Conservation (phyloP, 2,888 invertebrate genomes). For the Autographa gamma region DNA sequence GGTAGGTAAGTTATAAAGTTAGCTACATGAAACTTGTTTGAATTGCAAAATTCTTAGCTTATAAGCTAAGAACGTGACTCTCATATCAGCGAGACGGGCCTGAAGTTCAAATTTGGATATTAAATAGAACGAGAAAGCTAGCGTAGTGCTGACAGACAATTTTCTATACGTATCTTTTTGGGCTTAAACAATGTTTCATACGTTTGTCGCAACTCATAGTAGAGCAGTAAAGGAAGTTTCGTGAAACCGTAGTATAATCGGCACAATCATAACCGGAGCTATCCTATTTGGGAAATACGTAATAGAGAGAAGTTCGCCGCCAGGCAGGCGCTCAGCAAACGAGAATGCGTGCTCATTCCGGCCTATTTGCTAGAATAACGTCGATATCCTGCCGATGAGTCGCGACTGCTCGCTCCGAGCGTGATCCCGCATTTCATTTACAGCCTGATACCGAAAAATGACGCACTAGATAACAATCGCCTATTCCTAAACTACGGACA, state of each 20-base stretch:
- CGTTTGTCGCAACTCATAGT: conserved; percentile 51
- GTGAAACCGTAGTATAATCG: conserved; percentile 69
- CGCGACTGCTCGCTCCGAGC: conserved; percentile 68
- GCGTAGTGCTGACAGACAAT: conserved; percentile 42
- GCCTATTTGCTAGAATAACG: conserved; percentile 75
- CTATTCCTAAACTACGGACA: conserved; percentile 46
- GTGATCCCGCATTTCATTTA: conserved; percentile 79
- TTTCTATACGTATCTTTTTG: conserved; percentile 40
- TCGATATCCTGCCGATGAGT: conserved; percentile 75
- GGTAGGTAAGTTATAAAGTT: conserved; percentile 68
- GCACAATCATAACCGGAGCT: conserved; percentile 75
- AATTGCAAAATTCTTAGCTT: conserved; percentile 75
- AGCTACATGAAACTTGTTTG: conserved; percentile 71
- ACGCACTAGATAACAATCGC: conserved; percentile 46
- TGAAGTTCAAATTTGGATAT: conserved; percentile 63
- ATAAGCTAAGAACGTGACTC: conserved; percentile 69
- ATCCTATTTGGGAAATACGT: conserved; percentile 79
- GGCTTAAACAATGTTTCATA: conserved; percentile 49
- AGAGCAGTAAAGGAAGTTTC: conserved; percentile 61
- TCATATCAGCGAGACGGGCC: conserved; percentile 65
- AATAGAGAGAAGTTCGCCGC: conserved; percentile 79
- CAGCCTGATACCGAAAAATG: conserved; percentile 65
- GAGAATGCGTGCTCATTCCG: conserved; percentile 73
- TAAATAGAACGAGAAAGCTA: conserved; percentile 54
- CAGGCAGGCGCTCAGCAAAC: conserved; percentile 76